phyloP scores from a whole-genome alignment of 2,797 vertebrate species.

The Atherinosoma microstoma region DNA sequence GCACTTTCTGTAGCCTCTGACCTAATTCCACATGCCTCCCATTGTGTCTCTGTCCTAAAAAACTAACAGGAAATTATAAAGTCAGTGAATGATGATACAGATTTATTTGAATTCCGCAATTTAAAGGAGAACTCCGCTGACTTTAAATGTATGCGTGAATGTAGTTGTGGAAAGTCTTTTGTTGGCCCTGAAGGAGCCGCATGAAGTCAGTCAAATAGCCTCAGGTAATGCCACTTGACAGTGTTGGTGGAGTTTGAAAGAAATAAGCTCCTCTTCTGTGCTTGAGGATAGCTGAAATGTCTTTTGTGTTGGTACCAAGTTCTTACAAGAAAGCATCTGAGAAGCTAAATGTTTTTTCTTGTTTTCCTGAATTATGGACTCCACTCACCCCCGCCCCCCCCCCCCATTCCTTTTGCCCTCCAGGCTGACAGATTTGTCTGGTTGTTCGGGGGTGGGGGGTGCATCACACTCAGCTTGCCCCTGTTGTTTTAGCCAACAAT shows the following conservation, averaged over 20 bases:
- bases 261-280: constrained; percentile 5
- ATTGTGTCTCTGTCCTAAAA: constrained; percentile 6
- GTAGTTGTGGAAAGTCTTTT: neutral
- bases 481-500: constrained; percentile 84
- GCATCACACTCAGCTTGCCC: constrained; percentile 38
- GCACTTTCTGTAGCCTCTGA: constrained; percentile 59
- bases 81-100: neutral
- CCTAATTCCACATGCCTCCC: constrained; percentile 49
- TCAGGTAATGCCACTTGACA: constrained; percentile 3
- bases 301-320: neutral
- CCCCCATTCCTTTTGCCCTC: constrained; percentile 33
- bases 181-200: neutral
- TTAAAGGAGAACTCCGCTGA: neutral
- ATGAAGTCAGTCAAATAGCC: constrained; percentile 4
- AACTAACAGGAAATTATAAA: neutral
- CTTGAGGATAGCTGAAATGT: neutral
- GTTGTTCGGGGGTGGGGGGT: constrained; percentile 50
- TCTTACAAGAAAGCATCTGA: neutral
- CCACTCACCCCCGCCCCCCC: constrained; percentile 4
- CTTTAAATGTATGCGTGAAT: neutral
- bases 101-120: neutral
- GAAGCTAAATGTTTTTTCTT: neutral
- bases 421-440: constrained; percentile 70
- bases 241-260: neutral
- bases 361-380: constrained; percentile 38